These are phyloP conservation scores for Anoplolepis gracilipes DNA, from an alignment of 1,140 invertebrate species.

Conservation along the genomic window DNA sequence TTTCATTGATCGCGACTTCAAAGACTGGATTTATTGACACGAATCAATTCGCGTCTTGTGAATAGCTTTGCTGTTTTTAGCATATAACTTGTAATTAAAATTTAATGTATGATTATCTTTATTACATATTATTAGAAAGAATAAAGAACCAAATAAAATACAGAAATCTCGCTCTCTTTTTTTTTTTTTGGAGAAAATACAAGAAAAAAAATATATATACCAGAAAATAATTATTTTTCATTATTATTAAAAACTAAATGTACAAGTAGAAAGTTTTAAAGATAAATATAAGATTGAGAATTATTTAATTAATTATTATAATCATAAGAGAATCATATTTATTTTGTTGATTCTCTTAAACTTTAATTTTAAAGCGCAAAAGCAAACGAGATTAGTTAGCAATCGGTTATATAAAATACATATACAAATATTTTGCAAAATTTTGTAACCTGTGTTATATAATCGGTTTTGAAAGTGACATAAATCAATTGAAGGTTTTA, in stretches of 20 bases:
- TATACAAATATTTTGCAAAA: conserved; percentile 10
- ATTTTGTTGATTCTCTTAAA: conserved; percentile 6
- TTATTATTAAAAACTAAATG: background rate
- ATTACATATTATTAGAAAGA: background rate
- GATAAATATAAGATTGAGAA: no score
- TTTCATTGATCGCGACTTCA: conserved; percentile 36
- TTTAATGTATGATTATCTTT: background rate
- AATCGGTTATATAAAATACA: conserved; percentile 10
- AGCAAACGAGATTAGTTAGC: background rate
- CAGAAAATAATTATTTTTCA: no score
- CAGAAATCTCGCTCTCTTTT: background rate
- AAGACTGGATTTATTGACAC: conserved; percentile 10
- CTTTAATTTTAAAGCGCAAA: background rate
- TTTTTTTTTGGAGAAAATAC: background rate
- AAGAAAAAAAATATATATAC: background rate
- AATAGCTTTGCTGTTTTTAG: background rate
- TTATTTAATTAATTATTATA: background rate
- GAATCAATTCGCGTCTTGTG: background rate
- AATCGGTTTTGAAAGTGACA: conserved; percentile 1
- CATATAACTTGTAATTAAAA: background rate
- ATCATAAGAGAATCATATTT: background rate
- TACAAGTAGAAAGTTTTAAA: background rate
- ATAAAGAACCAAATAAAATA: background rate
- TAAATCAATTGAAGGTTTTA: conserved; percentile 28
- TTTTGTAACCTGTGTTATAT: background rate